These are phyloP conservation scores for Blastobasis lacticolella DNA, from an alignment of 2,888 invertebrate genomes.

Conservation along the genomic window DNA sequence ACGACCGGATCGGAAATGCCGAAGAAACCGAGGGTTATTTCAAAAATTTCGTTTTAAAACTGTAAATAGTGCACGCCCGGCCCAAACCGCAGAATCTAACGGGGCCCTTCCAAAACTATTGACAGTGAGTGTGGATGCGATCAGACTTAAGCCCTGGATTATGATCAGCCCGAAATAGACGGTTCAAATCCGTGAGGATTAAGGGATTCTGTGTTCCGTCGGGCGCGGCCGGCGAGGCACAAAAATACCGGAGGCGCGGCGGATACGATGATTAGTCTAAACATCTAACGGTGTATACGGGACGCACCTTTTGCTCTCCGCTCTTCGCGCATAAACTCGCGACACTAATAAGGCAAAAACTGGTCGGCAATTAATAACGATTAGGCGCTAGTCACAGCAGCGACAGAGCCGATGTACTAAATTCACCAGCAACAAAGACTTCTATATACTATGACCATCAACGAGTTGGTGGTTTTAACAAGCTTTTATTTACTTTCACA, in stretches of 20 bases:
- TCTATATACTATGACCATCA: too few species aligned
- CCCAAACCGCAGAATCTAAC: slow-evolving; percentile 66
- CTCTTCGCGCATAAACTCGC: neutral
- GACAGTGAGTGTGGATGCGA: slow-evolving; percentile 74
- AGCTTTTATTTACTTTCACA: too few species aligned
- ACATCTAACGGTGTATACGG: slow-evolving; percentile 63
- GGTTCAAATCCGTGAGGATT: slow-evolving; percentile 70
- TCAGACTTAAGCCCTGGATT: slow-evolving; percentile 71
- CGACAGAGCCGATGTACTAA: too few species aligned
- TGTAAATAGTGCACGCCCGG: slow-evolving; percentile 56
- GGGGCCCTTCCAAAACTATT: slow-evolving; percentile 70
- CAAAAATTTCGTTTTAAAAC: slow-evolving; percentile 40
- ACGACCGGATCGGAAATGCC: slow-evolving; percentile 38
- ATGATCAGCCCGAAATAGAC: slow-evolving; percentile 74
- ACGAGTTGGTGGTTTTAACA: too few species aligned
- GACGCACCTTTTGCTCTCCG: slow-evolving; percentile 36
- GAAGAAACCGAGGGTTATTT: slow-evolving; percentile 64
- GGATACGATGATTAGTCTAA: slow-evolving; percentile 72
- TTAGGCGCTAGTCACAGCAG: too few species aligned
- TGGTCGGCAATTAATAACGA: too few species aligned
- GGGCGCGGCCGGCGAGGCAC: slow-evolving; percentile 60
- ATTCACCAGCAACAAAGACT: too few species aligned
- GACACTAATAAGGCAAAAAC: neutral
- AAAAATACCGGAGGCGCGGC: slow-evolving; percentile 69
- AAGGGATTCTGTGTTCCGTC: slow-evolving; percentile 70